Evolutionary conservation across 1,140 invertebrate species (phyloP), one percentile per base, ranked within the genome.

Genomic region (Plectrocnemia conspersa): DNA sequence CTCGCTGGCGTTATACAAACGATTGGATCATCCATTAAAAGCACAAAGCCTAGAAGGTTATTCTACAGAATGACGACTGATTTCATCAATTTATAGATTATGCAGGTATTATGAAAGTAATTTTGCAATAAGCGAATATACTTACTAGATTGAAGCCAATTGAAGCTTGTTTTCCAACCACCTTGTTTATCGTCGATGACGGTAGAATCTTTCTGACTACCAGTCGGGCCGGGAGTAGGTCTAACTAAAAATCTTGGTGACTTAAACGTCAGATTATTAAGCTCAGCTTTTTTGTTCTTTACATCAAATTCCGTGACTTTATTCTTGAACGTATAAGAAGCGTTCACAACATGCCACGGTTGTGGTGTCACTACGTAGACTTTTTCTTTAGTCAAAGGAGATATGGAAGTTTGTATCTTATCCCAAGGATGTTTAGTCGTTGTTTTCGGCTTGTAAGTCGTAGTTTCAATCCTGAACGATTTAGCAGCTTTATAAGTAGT

Each of bases 301-400:
- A 19, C 53, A 45, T 18, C 25, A 15, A n/a, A 29, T 46, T n/a
- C 47, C 15, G 27, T 38, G 10, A 40, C 9, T 13, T 41, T 45
- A 19, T 54, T 48, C 1, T 6, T 23, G 25, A 46, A 19, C 22
- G 46, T 23, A 45, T 67, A 66, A 54, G 65, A 67, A 46, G 67
- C 65, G 10, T 61, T 64, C 10, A 66, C 60, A 9, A 46, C 49
- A 58, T 69, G 67, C 71, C 71, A 72, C 16, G 83, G 75, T 54
- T 83, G 79, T 6, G 85, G 84, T 2, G 86, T 89, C 1, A 89
- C 85, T 7, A 89, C 81, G 62, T 88, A 88, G 0, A 88, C 78
- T 67, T 84, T 84, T 70, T 89, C 87, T 58, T 83, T 86, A 3
- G 83, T 86, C 32, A 82, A 68, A 23, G 83, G 78, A 2, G 83